Conservation (phyloP, 2,113 vertebrate genomes). For the Protomyctophum bolini region DNA sequence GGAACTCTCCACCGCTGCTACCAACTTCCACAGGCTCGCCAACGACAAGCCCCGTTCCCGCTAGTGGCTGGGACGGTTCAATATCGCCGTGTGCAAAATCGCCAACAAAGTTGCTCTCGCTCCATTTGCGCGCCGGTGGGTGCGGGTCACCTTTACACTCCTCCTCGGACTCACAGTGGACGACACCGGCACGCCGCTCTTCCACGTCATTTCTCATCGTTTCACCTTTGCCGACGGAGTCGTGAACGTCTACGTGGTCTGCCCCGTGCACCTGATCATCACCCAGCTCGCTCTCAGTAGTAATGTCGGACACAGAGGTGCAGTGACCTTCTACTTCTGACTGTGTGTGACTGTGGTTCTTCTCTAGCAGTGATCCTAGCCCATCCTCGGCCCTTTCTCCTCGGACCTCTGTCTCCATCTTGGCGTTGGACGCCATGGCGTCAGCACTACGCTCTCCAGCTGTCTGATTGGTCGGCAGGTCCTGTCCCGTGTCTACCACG, state of each 20-base stretch:
- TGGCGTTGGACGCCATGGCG: not conserved
- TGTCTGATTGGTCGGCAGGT: not conserved
- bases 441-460: not conserved
- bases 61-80: not conserved
- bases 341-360: not conserved
- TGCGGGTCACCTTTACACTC: too few relatives aligned
- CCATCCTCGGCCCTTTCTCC: not conserved
- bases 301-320: not conserved
- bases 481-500: constrained; percentile 21
- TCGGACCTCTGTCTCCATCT: not conserved
- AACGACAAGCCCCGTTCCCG: not conserved
- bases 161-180: too few relatives aligned
- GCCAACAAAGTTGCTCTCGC: not conserved
- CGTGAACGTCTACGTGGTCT: not conserved
- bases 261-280: not conserved
- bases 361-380: not conserved
- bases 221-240: not conserved
- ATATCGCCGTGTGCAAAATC: not conserved
- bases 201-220: not conserved
- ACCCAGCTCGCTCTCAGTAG: not conserved
- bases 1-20: too few relatives aligned
- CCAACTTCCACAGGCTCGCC: not conserved
- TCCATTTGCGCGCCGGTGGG: too few relatives aligned
- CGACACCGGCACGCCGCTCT: too few relatives aligned
- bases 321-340: not conserved